A percentile compares a stretch with the other conserved stretches of the same genome.
These are phyloP conservation scores for Bibio marci DNA, from an alignment of 2,888 invertebrate species.

Conservation along the genomic window DNA sequence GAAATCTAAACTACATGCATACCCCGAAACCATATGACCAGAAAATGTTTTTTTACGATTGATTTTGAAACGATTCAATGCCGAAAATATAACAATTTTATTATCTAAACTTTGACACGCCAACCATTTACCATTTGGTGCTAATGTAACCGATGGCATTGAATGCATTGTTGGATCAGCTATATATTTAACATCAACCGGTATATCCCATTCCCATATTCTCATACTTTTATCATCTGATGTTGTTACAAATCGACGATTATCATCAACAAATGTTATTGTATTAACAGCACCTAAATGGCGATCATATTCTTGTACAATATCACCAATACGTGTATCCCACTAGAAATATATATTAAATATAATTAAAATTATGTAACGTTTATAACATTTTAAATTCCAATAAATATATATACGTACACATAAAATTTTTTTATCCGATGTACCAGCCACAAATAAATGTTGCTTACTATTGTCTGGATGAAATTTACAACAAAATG, in stretches of 20 bases:
- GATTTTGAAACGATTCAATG: conserved; percentile 92
- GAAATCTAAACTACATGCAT: conserved; percentile 92
- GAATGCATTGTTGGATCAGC: conserved; percentile 99
- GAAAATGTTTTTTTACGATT: conserved; percentile 95
- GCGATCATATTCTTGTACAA: conserved; percentile 95
- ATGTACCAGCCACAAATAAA: conserved; percentile 94
- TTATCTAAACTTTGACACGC: conserved; percentile 99
- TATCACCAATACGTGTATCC: conserved; percentile 88
- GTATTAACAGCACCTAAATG: conserved; percentile 98
- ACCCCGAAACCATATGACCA: conserved; percentile 99
- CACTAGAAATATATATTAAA: conserved; percentile 37
- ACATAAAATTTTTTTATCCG: conserved; percentile 98
- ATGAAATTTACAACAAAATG: conserved; percentile 96
- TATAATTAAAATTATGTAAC: conserved; percentile 6
- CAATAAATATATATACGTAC: conserved; percentile 39
- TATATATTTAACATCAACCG: conserved; percentile 99
- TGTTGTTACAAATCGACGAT: conserved; percentile 92
- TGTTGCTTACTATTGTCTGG: conserved; percentile 95
- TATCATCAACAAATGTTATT: conserved; percentile 98
- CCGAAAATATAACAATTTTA: conserved; percentile 94
- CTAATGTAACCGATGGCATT: conserved; percentile 87
- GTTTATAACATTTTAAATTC: not conserved
- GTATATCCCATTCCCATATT: conserved; percentile 99
- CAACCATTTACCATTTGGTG: conserved; percentile 97
- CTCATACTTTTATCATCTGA: conserved; percentile 97